A percentile compares a stretch with the other conserved stretches of the same genome.
These are phyloP conservation scores for Taurulus bubalis DNA, from an alignment of 2,113 vertebrate genomes.

Conservation along the genomic window DNA sequence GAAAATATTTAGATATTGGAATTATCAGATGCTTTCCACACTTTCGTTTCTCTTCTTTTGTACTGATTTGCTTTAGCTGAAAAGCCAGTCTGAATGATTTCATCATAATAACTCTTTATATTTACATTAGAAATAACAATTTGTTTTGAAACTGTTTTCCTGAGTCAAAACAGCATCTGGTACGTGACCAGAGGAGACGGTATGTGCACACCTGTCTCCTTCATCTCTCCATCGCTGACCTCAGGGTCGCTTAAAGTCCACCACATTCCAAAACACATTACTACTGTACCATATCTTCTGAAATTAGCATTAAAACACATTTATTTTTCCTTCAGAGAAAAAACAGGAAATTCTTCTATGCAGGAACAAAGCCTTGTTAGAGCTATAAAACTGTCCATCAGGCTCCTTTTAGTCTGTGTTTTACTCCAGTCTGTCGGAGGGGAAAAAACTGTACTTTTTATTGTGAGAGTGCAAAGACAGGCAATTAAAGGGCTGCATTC, in stretches of 20 bases:
- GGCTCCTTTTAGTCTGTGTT: conserved; percentile 47
- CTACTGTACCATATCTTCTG: conserved; percentile 7
- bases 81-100: not conserved
- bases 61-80: no score
- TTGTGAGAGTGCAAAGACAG: conserved; percentile 72
- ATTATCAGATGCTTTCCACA: no score
- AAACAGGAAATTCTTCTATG: conserved; percentile 37
- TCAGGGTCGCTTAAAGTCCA: conserved; percentile 69
- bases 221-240: conserved; percentile 42
- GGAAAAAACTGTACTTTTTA: conserved; percentile 74
- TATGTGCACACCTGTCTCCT: conserved; percentile 32
- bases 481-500: conserved; percentile 80
- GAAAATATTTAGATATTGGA: no score
- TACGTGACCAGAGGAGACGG: conserved; percentile 19
- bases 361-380: conserved; percentile 47
- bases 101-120: not conserved
- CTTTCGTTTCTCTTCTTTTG: no score
- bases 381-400: conserved; percentile 54
- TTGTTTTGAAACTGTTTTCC: not conserved
- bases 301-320: conserved; percentile 61
- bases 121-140: not conserved
- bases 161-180: conserved; percentile 9
- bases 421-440: conserved; percentile 58
- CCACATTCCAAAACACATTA: conserved; percentile 59
- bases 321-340: conserved; percentile 19